Evolutionary conservation across 37 sponge, comb jelly and placozoan species (phyloP).

Genomic region (Eunapius fragilis): DNA sequence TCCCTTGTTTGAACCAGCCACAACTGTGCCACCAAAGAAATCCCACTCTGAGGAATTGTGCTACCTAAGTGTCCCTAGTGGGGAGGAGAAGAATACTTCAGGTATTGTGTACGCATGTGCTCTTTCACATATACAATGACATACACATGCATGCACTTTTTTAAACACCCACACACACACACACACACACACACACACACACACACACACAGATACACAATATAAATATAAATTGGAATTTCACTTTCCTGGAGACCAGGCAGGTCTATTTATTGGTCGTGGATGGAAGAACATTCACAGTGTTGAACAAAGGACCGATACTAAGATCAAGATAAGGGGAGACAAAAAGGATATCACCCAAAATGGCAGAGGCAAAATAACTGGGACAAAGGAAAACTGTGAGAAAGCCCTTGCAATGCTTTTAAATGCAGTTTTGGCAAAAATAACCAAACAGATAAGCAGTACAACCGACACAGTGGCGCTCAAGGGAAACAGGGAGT

Average conservation of each 20-base stretch:
- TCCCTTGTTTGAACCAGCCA: too few relatives aligned
- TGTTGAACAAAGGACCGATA: not conserved
- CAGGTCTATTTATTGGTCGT: not conserved
- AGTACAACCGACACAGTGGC: not conserved
- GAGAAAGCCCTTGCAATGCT: not conserved
- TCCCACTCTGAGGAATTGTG: not conserved
- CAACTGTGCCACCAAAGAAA: not conserved
- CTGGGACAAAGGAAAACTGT: not conserved
- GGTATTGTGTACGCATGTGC: not conserved
- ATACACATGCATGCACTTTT: not conserved
- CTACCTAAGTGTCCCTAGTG: not conserved
- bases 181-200: not conserved
- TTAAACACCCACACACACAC: slow-evolving; percentile 12
- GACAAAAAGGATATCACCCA: not conserved
- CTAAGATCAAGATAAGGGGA: not conserved
- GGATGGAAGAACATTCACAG: not conserved
- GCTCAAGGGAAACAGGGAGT: not conserved
- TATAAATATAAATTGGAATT: not conserved
- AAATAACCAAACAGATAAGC: not conserved
- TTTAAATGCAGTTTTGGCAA: not conserved
- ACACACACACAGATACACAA: not conserved
- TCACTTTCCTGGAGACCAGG: not conserved
- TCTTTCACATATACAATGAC: not conserved
- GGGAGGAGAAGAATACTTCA: not conserved
- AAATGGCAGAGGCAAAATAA: not conserved